Evolutionary conservation across 2,797 vertebrate species (phyloP).

Genomic region (Siniperca undulata): DNA sequence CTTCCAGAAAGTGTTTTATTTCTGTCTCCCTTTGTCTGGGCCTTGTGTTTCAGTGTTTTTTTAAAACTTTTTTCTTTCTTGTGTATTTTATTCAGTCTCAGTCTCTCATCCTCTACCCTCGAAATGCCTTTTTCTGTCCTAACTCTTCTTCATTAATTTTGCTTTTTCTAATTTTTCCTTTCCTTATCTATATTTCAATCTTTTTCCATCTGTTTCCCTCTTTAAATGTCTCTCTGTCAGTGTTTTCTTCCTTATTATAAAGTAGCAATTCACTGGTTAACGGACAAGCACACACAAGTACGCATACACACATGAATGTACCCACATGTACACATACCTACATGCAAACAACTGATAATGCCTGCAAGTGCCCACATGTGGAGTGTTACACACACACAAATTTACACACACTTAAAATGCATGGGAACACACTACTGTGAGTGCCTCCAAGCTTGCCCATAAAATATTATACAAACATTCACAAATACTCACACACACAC

Average conservation of each 20-base stretch:
- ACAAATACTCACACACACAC: not conserved
- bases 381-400: not conserved
- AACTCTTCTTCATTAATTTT: not conserved
- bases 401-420: not conserved
- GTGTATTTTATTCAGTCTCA: not conserved
- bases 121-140: too few relatives aligned
- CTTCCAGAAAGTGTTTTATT: conserved; percentile 24
- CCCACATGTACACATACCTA: conserved; percentile 7
- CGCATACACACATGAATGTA: not conserved
- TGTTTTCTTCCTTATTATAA: not conserved
- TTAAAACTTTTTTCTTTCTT: not conserved
- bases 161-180: not conserved
- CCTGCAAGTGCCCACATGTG: conserved; percentile 25
- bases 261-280: not conserved
- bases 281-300: not conserved
- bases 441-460: not conserved
- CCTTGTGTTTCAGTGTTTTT: not conserved
- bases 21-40: not conserved
- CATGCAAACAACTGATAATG: not conserved
- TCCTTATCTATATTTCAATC: not conserved
- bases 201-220: not conserved
- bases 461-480: not conserved
- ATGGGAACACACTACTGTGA: conserved; percentile 6
- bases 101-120: not conserved
- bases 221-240: not conserved